phyloP scores from a whole-genome alignment of 2,888 invertebrate genomes.

The Ochropleura leucogaster region DNA sequence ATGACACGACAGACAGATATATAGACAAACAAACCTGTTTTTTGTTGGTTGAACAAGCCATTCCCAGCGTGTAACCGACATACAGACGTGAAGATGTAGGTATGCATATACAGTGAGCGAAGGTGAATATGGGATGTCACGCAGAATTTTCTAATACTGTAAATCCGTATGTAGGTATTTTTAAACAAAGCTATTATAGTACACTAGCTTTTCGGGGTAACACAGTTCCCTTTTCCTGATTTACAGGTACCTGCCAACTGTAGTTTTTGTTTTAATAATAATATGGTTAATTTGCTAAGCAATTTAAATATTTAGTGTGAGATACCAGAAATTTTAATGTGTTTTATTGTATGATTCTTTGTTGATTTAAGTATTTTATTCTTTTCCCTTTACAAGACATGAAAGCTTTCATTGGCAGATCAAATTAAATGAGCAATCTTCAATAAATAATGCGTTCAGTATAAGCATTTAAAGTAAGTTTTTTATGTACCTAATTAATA shows the following conservation, averaged over 20 bases:
- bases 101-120: neutral
- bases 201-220: too few relatives aligned
- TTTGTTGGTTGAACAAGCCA: conserved; percentile 27
- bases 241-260: too few relatives aligned
- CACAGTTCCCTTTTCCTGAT: too few relatives aligned
- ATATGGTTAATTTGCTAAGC: too few relatives aligned
- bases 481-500: neutral
- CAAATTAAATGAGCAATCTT: neutral
- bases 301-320: too few relatives aligned
- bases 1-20: neutral
- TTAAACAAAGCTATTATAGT: neutral
- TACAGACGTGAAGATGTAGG: conserved; percentile 17
- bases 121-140: conserved; percentile 14
- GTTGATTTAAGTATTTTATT: too few relatives aligned
- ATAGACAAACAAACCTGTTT: conserved; percentile 28
- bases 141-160: neutral
- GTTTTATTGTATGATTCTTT: too few relatives aligned
- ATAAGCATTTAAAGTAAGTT: neutral
- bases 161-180: neutral
- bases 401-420: neutral
- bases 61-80: conserved; percentile 21
- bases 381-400: neutral
- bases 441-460: neutral
- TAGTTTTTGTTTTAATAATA: too few relatives aligned
- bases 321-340: too few relatives aligned